Percentiles rank a stretch among this genome's conserved stretches.
phyloP scores from a whole-genome alignment of 2,888 invertebrate genomes.

The Agrilus biguttatus region DNA sequence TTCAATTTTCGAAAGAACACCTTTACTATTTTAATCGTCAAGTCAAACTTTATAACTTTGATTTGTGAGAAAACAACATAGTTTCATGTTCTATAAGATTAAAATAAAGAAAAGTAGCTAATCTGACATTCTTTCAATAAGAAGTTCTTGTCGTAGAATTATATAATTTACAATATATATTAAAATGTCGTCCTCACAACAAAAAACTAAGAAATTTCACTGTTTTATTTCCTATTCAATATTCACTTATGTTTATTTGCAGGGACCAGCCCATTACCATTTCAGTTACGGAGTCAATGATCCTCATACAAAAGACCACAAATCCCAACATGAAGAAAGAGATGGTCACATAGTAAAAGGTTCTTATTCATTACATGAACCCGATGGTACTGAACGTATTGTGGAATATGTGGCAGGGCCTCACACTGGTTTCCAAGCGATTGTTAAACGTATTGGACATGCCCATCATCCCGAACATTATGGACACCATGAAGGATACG shows the following conservation, averaged over 20 bases:
- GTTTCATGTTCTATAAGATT: no score
- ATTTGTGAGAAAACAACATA: no score
- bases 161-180: no score
- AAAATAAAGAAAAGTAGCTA: no score
- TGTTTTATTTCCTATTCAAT: not conserved
- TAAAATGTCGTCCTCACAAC: no score
- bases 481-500: slow-evolving; percentile 1
- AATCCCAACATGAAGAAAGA: slow-evolving; percentile 18
- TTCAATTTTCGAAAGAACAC: no score
- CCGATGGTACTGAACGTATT: slow-evolving; percentile 20
- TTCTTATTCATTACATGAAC: slow-evolving; percentile 17
- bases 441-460: slow-evolving; percentile 16
- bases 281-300: slow-evolving; percentile 21
- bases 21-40: no score
- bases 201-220: not conserved
- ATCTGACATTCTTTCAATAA: no score
- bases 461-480: slow-evolving; percentile 11
- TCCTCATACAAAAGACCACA: slow-evolving; percentile 19
- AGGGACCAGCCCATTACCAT: slow-evolving; percentile 16
- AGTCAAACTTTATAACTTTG: no score
- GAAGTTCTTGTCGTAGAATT: no score
- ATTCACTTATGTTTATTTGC: not conserved
- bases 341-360: slow-evolving; percentile 18
- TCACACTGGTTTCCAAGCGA: slow-evolving; percentile 18
- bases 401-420: slow-evolving; percentile 18